Conservation (phyloP, 2,113 vertebrate species). For the Junco hyemalis region DNA sequence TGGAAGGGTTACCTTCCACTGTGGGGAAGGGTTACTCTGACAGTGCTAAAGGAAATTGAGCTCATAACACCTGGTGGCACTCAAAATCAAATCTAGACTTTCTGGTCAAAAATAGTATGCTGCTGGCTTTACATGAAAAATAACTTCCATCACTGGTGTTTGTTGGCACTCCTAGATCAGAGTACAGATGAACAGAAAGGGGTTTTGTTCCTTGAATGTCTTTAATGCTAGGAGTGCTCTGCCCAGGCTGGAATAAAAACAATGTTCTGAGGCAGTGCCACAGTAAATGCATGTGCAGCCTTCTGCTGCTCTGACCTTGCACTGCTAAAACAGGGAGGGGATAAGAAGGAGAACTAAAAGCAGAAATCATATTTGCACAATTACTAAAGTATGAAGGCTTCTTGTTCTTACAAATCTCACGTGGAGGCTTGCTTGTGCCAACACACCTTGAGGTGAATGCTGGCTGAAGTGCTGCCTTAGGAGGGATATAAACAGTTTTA, state of each 20-base stretch:
- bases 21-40: background rate
- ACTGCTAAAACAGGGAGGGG: background rate
- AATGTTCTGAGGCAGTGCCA: background rate
- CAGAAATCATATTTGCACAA: background rate
- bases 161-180: background rate
- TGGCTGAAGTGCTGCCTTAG: background rate
- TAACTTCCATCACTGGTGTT: background rate
- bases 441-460: background rate
- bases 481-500: background rate
- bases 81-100: background rate
- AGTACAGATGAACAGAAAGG: background rate
- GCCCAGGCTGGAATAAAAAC: background rate
- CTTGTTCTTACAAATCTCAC: background rate
- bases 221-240: background rate
- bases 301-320: background rate
- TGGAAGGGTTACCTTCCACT: background rate
- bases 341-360: background rate
- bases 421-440: background rate
- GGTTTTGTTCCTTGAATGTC: background rate
- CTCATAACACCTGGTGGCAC: rapidly evolving
- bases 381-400: background rate
- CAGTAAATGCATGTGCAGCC: no score
- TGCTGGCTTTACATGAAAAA: background rate
- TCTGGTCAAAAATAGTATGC: background rate
- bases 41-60: background rate